Evolutionary conservation across 2,797 vertebrate genomes (phyloP), one percentile per base, ranked within the genome.

Genomic region (Sandelia bainsii): DNA sequence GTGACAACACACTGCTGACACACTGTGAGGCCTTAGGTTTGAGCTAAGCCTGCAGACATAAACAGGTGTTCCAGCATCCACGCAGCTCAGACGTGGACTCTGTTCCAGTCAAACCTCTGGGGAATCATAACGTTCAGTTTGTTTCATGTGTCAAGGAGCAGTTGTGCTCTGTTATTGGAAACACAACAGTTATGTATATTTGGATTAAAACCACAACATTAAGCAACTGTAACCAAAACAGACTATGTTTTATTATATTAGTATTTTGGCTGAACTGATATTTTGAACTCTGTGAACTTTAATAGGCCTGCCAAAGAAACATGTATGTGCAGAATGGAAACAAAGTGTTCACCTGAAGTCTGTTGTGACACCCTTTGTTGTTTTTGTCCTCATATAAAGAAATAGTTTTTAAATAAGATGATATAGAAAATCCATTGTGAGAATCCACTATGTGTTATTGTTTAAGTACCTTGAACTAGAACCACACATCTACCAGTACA

Each of bases 21-120:
- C 22, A 4, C 45, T 71, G 50, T 9, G 16, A 68, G 53, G 62
- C 16, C 14, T 64, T 32, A n/a, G 54, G 51, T 60, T 64, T 57
- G 46, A 48, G 46, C 49, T 27, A 14, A 58, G 37, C 20, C 37
- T 80, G 53, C n/a, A 61, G 59, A 65, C 46, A 44, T 60, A 62
- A 81, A 65, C 62, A 81, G 76, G 72, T 69, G 69, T 44, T 53
- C 10, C 53, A 63, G 51, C 7, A 3, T 23, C 42, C n/a, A 69
- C 22, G 0, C 39, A 37, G 25, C 70, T 66, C 17, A 62, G n/a
- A 45, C 57, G 56, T 54, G 23, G 29, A 58, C 70, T 8, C 6
- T 69, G 59, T 50, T 62, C 37, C 34, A 45, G 13, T 54, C 5
- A 59, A 45, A 44, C 42, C 57, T 14, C 8, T 20, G 22, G 23